Evolutionary conservation across 2,888 invertebrate genomes (phyloP).

Genomic region (Resseliella maxima): DNA sequence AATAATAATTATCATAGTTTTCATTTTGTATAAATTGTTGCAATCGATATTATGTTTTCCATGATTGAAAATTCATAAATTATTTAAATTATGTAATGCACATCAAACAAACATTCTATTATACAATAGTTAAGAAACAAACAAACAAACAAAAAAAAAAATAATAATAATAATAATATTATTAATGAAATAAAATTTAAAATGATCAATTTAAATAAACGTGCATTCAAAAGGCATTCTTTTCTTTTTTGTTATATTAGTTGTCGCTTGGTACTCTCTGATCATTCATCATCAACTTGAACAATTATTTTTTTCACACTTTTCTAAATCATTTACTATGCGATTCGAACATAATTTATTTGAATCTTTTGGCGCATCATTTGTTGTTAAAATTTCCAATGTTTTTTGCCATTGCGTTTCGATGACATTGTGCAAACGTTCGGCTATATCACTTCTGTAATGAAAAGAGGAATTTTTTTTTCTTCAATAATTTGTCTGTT

Average conservation of each 20-base stretch:
- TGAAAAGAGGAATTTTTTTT: slow-evolving; percentile 60
- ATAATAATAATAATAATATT: neutral
- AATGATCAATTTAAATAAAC: too few species aligned
- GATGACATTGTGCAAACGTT: slow-evolving; percentile 82
- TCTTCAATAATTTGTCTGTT: too few species aligned
- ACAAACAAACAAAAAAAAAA: neutral
- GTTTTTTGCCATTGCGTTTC: slow-evolving; percentile 85
- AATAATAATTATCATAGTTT: neutral
- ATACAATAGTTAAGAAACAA: neutral
- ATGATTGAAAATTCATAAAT: neutral
- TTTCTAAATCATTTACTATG: neutral
- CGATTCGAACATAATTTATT: neutral
- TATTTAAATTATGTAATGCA: slow-evolving; percentile 1
- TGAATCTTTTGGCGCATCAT: slow-evolving; percentile 57
- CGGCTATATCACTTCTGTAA: slow-evolving; percentile 75
- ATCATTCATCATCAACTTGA: neutral
- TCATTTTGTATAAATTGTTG: neutral
- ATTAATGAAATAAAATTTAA: neutral
- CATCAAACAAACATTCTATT: slow-evolving; percentile 35
- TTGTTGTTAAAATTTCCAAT: slow-evolving; percentile 73
- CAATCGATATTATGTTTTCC: neutral
- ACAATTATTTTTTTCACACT: slow-evolving; percentile 26
- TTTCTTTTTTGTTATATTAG: too few species aligned
- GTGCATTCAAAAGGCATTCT: neutral
- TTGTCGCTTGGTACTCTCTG: neutral